Conservation (phyloP, 2,797 vertebrate species). For the Kryptopterus vitreolus region DNA sequence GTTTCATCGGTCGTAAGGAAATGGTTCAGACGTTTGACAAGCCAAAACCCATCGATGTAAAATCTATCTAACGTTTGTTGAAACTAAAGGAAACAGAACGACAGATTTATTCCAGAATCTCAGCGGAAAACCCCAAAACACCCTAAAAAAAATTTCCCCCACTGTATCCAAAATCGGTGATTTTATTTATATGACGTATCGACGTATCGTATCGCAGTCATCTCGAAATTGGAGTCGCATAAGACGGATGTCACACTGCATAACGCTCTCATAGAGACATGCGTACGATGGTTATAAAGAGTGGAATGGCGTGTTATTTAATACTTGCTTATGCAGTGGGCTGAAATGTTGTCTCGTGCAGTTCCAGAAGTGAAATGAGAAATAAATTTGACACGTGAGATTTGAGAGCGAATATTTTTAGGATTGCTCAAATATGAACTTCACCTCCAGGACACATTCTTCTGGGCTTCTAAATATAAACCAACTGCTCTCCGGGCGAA, state of each 20-base stretch:
- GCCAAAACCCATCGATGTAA: too few relatives aligned
- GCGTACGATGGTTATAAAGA: background rate
- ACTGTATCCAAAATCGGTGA: too few relatives aligned
- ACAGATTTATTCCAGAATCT: too few relatives aligned
- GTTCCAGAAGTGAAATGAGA: background rate
- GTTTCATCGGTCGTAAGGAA: too few relatives aligned
- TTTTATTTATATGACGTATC: too few relatives aligned
- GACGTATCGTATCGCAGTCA: too few relatives aligned
- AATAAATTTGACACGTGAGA: background rate
- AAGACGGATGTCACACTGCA: background rate
- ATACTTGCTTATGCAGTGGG: background rate
- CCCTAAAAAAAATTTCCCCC: too few relatives aligned
- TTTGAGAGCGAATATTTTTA: slow-evolving; percentile 4
- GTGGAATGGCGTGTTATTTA: background rate
- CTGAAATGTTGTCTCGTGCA: background rate
- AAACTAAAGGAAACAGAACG: too few relatives aligned
- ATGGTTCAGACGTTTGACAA: too few relatives aligned
- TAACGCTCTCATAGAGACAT: background rate
- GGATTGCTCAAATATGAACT: background rate
- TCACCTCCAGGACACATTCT: background rate
- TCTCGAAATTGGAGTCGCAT: background rate
- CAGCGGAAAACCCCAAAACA: too few relatives aligned
- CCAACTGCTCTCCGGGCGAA: background rate
- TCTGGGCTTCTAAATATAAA: slow-evolving; percentile 8
- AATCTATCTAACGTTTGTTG: too few relatives aligned